phyloP scores from a whole-genome alignment of 64 coral and sea anemone genomes.

The Pachyseris speciosa region DNA sequence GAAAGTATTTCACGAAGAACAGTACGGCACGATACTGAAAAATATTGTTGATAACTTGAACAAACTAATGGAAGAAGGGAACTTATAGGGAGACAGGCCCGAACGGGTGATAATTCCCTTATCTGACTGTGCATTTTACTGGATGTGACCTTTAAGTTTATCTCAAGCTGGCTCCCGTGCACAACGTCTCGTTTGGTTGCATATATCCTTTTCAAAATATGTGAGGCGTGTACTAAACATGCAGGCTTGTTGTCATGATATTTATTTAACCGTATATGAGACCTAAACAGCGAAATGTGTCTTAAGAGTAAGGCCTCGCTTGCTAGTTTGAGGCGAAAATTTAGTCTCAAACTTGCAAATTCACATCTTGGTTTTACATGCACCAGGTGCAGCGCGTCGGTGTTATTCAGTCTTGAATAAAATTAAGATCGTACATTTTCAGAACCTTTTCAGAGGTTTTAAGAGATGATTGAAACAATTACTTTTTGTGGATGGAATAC shows the following conservation, averaged over 20 bases:
- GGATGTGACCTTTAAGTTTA: conserved; percentile 5
- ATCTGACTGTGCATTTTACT: conserved; percentile 35
- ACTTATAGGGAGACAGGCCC: conserved; percentile 47
- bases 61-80: conserved; percentile 97
- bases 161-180: neutral
- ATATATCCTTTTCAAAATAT: conserved; percentile 51
- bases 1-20: conserved; percentile 72
- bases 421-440: neutral
- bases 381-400: neutral
- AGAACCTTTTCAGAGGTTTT: neutral
- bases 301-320: neutral
- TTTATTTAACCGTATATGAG: conserved; percentile 26
- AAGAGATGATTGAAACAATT: neutral
- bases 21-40: conserved; percentile 66
- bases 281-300: neutral
- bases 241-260: conserved; percentile 27
- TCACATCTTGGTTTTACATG: neutral
- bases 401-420: neutral
- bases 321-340: neutral
- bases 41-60: conserved; percentile 92
- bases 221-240: conserved; percentile 5
- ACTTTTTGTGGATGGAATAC: neutral
- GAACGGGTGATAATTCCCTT: neutral
- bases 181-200: neutral
- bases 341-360: neutral